Evolutionary conservation across 2,113 vertebrate species (phyloP).

Genomic region (Hemibagrus wyckioides): DNA sequence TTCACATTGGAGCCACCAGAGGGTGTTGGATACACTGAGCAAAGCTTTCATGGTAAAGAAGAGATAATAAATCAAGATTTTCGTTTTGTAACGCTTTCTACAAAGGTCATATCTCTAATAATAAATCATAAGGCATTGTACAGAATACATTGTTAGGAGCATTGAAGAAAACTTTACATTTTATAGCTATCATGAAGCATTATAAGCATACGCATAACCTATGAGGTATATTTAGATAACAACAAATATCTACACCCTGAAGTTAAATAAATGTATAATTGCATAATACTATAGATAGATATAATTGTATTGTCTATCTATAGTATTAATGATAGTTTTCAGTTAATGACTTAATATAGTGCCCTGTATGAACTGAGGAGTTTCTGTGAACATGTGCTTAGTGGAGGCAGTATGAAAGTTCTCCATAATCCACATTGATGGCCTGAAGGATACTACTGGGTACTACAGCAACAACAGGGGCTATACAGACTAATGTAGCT

Average conservation of each 20-base stretch:
- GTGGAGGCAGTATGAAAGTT: neutral
- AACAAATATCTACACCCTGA: too few species aligned
- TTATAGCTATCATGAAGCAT: neutral
- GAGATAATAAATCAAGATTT: neutral
- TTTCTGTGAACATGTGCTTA: neutral
- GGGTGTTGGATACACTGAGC: neutral
- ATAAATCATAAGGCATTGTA: neutral
- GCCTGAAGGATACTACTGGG: neutral
- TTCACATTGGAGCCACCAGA: neutral
- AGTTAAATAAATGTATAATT: too few species aligned
- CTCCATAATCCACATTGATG: neutral
- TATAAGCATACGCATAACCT: too few species aligned
- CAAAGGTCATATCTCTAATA: neutral
- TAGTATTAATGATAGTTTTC: too few species aligned
- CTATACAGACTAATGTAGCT: neutral
- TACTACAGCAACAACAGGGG: neutral
- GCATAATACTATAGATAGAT: too few species aligned
- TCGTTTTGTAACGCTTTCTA: neutral
- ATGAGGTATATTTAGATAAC: too few species aligned
- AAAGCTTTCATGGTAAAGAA: neutral
- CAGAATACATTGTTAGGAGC: neutral
- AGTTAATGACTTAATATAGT: too few species aligned
- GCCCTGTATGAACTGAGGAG: neutral
- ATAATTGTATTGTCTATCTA: too few species aligned
- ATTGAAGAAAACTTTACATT: neutral